Conservation (phyloP, 2,113 vertebrate species). For the Clinocottus analis region DNA sequence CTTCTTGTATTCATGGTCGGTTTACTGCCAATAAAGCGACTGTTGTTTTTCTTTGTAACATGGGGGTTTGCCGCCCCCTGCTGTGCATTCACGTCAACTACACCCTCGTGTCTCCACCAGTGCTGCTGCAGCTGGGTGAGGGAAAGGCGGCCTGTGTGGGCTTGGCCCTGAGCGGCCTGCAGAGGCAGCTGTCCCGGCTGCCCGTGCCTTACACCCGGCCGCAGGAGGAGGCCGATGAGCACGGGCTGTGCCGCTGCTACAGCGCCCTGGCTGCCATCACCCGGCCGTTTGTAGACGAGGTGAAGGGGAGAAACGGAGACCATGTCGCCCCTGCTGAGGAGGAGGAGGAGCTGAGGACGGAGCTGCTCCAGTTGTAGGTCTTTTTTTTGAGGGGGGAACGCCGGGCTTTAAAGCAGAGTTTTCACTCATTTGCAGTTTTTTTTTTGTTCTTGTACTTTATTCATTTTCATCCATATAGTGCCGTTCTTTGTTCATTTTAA, state of each 20-base stretch:
- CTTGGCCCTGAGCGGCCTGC: slow-evolving; percentile 86
- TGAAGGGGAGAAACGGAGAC: slow-evolving; percentile 75
- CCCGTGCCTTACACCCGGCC: slow-evolving; percentile 91
- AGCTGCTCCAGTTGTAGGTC: slow-evolving; percentile 90
- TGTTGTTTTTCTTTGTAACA: background rate
- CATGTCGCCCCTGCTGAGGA: slow-evolving; percentile 39
- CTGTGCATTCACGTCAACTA: slow-evolving; percentile 36
- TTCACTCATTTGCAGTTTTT: too few species aligned
- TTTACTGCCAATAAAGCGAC: background rate
- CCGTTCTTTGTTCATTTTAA: too few species aligned
- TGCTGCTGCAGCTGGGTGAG: slow-evolving; percentile 86
- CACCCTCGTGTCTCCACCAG: slow-evolving; percentile 67
- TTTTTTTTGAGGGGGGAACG: too few species aligned
- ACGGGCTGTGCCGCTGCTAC: slow-evolving; percentile 88
- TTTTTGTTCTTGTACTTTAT: too few species aligned
- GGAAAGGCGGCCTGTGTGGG: slow-evolving; percentile 87
- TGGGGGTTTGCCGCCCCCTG: slow-evolving; percentile 59
- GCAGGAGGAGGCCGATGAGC: slow-evolving; percentile 87
- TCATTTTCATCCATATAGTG: too few species aligned
- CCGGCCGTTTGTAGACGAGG: slow-evolving; percentile 88
- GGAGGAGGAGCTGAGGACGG: slow-evolving; percentile 84
- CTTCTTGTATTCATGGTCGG: background rate
- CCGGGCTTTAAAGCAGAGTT: too few species aligned
- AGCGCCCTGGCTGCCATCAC: slow-evolving; percentile 84
- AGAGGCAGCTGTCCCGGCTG: slow-evolving; percentile 87